Conservation (phyloP, 2,113 vertebrate species). For the Choloepus hoffmanni region DNA sequence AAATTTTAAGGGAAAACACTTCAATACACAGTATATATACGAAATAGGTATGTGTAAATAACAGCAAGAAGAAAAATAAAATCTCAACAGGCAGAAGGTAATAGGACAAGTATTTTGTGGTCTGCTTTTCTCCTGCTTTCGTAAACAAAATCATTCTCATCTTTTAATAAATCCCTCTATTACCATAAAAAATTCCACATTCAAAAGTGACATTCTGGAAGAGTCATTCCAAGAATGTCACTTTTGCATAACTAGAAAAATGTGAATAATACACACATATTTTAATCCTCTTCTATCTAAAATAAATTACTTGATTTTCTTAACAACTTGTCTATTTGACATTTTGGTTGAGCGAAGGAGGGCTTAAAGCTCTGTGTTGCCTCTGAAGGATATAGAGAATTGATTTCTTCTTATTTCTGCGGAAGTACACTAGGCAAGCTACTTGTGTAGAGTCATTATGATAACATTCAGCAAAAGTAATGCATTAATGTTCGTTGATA, state of each 20-base stretch:
- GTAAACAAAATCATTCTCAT: conserved; percentile 72
- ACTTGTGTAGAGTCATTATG: conserved; percentile 67
- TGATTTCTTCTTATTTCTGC: conserved; percentile 82
- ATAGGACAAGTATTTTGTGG: conserved; percentile 32
- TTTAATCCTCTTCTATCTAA: conserved; percentile 84
- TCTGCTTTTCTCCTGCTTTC: conserved; percentile 43
- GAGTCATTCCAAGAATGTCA: conserved; percentile 77
- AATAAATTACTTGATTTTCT: conserved; percentile 83
- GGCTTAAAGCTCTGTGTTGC: conserved; percentile 75
- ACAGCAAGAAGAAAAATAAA: conserved; percentile 38
- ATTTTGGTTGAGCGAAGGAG: conserved; percentile 76
- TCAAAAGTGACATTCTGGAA: conserved; percentile 76
- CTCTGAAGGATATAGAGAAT: conserved; percentile 63
- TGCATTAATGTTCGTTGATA: conserved; percentile 80
- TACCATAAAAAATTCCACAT: conserved; percentile 75
- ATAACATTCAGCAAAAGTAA: conserved; percentile 75
- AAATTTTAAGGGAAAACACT: conserved; percentile 37
- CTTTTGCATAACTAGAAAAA: conserved; percentile 78
- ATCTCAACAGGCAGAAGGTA: conserved; percentile 39
- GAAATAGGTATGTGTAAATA: background rate
- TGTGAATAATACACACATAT: conserved; percentile 78
- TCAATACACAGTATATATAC: background rate
- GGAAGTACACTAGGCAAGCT: conserved; percentile 79
- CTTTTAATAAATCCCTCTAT: conserved; percentile 67
- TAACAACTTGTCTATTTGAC: conserved; percentile 85